Percentiles rank a stretch among this genome's conserved stretches.
These are phyloP conservation scores for Torymus tubicola DNA, from an alignment of 2,888 invertebrate species.

Conservation along the genomic window DNA sequence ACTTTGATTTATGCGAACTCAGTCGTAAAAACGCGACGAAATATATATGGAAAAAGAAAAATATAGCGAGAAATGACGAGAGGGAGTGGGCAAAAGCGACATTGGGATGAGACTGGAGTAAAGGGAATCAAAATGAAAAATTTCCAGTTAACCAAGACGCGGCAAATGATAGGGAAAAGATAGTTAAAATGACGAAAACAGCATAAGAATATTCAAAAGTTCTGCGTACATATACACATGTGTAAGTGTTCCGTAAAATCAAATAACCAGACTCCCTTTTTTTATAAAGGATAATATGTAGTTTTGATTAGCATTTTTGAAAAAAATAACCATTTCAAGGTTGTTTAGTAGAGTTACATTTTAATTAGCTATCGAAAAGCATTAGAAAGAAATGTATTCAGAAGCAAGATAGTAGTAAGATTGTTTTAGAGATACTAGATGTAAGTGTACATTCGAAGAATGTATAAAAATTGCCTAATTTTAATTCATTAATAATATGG, in stretches of 20 bases:
- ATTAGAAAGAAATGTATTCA: too few relatives aligned
- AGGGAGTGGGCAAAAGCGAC: background rate
- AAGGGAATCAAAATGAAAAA: constrained; percentile 22
- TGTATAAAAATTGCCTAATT: too few relatives aligned
- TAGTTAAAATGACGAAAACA: background rate
- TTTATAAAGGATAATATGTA: too few relatives aligned
- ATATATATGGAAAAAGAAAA: background rate
- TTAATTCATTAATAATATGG: too few relatives aligned
- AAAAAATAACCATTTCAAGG: background rate
- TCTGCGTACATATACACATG: background rate
- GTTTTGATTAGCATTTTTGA: too few relatives aligned
- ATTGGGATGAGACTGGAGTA: background rate
- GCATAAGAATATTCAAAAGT: background rate
- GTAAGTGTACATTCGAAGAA: too few relatives aligned
- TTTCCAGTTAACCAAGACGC: constrained; percentile 11
- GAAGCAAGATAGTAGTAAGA: too few relatives aligned
- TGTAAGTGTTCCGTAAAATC: background rate
- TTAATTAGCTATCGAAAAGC: too few relatives aligned
- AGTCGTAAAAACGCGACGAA: constrained; percentile 28
- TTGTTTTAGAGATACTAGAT: too few relatives aligned
- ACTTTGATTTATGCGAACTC: constrained; percentile 43
- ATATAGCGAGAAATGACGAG: background rate
- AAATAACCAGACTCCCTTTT: too few relatives aligned
- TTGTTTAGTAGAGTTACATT: background rate
- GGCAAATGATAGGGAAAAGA: background rate